Evolutionary conservation across 2,113 vertebrate genomes (phyloP), one percentile per base, ranked within the genome.

Genomic region (Nerophis ophidion): DNA sequence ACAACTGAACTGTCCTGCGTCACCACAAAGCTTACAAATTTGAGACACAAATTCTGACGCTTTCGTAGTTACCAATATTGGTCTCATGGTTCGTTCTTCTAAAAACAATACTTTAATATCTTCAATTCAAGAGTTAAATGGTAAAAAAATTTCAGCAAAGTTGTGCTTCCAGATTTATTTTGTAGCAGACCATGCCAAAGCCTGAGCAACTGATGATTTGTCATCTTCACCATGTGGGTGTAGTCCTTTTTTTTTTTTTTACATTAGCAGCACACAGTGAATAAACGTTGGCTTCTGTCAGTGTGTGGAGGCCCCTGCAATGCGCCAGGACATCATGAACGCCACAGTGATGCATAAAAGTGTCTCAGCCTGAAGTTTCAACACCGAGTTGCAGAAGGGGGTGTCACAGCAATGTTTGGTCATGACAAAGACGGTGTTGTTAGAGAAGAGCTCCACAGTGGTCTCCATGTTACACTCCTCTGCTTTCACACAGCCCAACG

Each of bases 401-500:
- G 79, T 83, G 66, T 80, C 40, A 9, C 86, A 89, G 69, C 88
- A 89, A 61, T 78, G 55, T 73, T 77, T 88, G 68, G 81, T 89
- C 86, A 89, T 81, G 52, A 57, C 57, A n/a, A 86, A 88, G 45
- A 87, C 5, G 16, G 73, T 84, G 12, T 57, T 70, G 66, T 86
- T 83, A 0, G 36, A 8, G 58, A 80, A 74, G 15, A 86, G 50
- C 51, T 76, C 66, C 47, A 83, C 72, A 1, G 16, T 63, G 12
- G 57, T 76, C 66, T 72, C 74, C 52, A 63, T 26, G 1, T 64
- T 17, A 1, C 88, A 90, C 60, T 83, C 76, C 14, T 82, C 84
- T 19, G 50, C 62, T 40, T 58, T 81, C 14, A 46, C 75, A 58
- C 87, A 90, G 8, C 88, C 87, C 52, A 84, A 47, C 34, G 45